These are phyloP conservation scores for Bellardia pandia DNA, from an alignment of 2,888 invertebrate species.

Conservation along the genomic window DNA sequence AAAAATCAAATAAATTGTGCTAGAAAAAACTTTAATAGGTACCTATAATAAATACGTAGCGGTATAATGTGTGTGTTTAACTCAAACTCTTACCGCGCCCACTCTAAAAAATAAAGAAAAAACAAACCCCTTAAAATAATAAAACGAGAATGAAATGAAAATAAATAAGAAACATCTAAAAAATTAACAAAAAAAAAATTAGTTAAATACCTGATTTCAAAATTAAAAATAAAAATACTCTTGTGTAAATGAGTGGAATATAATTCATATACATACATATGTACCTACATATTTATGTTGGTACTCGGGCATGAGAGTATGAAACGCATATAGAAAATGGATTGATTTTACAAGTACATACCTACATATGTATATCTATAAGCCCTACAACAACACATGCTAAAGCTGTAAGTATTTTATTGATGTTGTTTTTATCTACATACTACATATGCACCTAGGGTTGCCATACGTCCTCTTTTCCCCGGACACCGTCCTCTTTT, in stretches of 20 bases:
- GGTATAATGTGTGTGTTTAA: not conserved
- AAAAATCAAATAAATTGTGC: not conserved
- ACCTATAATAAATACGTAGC: too few relatives aligned
- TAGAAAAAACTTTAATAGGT: not conserved
- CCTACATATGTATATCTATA: not conserved
- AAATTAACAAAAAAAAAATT: slow-evolving; percentile 17
- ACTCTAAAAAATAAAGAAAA: slow-evolving; percentile 38
- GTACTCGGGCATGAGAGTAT: not conserved
- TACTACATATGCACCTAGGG: too few relatives aligned
- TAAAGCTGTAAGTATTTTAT: slow-evolving; percentile 8
- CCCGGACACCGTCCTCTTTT: too few relatives aligned
- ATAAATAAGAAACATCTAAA: not conserved
- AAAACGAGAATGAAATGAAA: not conserved
- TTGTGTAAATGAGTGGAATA: slow-evolving; percentile 33
- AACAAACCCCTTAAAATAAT: slow-evolving; percentile 52
- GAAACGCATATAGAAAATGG: not conserved
- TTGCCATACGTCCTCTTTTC: too few relatives aligned
- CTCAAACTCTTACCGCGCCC: slow-evolving; percentile 61
- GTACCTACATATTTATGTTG: too few relatives aligned
- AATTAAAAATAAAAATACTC: not conserved
- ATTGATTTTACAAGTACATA: not conserved
- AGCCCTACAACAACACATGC: not conserved
- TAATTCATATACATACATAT: not conserved
- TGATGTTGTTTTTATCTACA: not conserved
- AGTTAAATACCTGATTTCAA: not conserved